These are phyloP conservation scores for Caenorhabditis becei DNA, from an alignment of 2,888 invertebrate species.

Conservation along the genomic window DNA sequence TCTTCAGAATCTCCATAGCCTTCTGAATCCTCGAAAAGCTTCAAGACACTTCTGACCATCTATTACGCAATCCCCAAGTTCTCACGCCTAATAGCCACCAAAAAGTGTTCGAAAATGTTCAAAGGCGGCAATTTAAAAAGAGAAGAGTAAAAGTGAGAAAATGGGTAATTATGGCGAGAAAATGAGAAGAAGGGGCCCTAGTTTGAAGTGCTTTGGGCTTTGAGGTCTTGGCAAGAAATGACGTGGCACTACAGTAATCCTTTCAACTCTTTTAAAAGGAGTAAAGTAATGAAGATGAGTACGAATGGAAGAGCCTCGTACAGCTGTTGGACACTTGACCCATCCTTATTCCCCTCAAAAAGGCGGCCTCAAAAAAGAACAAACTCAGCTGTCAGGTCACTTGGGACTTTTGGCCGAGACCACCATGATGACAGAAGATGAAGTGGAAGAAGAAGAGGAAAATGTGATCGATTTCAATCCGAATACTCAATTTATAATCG, in stretches of 20 bases:
- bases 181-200: neutral
- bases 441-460: slow-evolving; percentile 15
- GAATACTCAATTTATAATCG: slow-evolving; percentile 43
- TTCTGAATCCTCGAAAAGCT: no score
- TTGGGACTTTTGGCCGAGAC: slow-evolving; percentile 15
- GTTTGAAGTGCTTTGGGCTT: slow-evolving; percentile 41
- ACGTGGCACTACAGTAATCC: no score
- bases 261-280: no score
- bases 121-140: slow-evolving; percentile 29
- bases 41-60: no score
- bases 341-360: neutral
- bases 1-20: no score
- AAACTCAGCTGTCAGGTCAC: slow-evolving; percentile 32
- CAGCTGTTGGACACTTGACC: slow-evolving; percentile 22
- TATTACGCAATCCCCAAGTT: no score
- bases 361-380: neutral
- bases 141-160: slow-evolving; percentile 19
- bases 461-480: slow-evolving; percentile 27
- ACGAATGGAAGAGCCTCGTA: slow-evolving; percentile 10
- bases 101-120: neutral
- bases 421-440: slow-evolving; percentile 14
- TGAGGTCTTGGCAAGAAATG: no score
- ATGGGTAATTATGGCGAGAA: slow-evolving; percentile 45
- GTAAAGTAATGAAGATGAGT: no score
- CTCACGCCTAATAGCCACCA: no score